These are phyloP conservation scores for Mechanitis messenoides DNA, from an alignment of 2,888 invertebrate species.

Conservation along the genomic window DNA sequence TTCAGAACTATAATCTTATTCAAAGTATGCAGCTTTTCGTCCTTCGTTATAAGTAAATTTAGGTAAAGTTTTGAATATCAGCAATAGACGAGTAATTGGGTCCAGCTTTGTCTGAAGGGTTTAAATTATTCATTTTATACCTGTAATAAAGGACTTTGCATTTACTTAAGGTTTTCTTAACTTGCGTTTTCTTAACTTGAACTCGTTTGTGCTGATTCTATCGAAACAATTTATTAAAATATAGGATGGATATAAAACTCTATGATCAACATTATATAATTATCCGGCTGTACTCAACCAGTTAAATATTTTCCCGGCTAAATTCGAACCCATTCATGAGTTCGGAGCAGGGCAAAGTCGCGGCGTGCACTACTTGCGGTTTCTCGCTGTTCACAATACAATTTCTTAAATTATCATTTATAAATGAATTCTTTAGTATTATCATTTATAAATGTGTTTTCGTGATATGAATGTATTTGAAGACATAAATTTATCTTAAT, in stretches of 20 bases:
- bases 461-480: too few species aligned
- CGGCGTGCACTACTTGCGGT: too few species aligned
- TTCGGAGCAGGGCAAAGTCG: not conserved
- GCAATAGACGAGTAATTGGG: not conserved
- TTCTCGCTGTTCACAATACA: too few species aligned
- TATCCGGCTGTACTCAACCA: too few species aligned
- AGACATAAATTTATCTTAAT: not conserved
- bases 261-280: too few species aligned
- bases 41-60: not conserved
- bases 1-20: constrained; percentile 1
- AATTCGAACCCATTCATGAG: not conserved
- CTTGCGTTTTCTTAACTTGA: not conserved
- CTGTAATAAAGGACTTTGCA: not conserved
- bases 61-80: not conserved
- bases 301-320: too few species aligned
- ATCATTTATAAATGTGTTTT: too few species aligned
- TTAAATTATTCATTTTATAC: constrained; percentile 5
- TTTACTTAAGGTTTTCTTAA: not conserved
- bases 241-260: not conserved
- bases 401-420: too few species aligned
- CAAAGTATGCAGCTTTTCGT: not conserved
- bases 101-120: not conserved
- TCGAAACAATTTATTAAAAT: not conserved
- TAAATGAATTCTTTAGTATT: too few species aligned
- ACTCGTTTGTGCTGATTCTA: not conserved